phyloP scores from a whole-genome alignment of 92 coral and sea anemone genomes.

The Paramuricea clavata region DNA sequence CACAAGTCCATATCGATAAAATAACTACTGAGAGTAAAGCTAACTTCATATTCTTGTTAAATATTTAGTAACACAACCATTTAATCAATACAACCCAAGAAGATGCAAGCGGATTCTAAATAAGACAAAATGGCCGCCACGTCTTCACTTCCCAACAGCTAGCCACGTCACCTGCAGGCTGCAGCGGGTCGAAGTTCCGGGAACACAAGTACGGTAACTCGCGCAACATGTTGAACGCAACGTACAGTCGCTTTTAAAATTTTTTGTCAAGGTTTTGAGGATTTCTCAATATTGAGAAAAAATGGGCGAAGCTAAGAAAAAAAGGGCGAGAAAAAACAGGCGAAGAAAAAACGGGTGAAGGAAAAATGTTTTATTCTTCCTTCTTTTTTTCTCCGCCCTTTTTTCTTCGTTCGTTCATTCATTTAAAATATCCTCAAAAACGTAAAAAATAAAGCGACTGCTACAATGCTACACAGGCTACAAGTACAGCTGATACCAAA shows the following conservation, averaged over 20 bases:
- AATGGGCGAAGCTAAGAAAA: too few species aligned
- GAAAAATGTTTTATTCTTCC: too few species aligned
- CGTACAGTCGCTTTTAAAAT: neutral
- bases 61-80: slow-evolving; percentile 5
- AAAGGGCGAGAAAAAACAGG: too few species aligned
- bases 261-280: neutral
- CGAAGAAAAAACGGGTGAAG: too few species aligned
- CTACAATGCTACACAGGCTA: too few species aligned
- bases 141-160: slow-evolving; percentile 19
- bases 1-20: slow-evolving; percentile 66
- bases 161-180: slow-evolving; percentile 41
- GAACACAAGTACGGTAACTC: slow-evolving; percentile 18
- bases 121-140: slow-evolving; percentile 52
- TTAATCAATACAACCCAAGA: neutral
- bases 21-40: slow-evolving; percentile 55
- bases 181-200: slow-evolving; percentile 21
- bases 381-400: too few species aligned
- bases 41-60: slow-evolving; percentile 12
- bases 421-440: too few species aligned
- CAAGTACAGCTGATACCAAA: too few species aligned
- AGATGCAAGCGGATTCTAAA: slow-evolving; percentile 15
- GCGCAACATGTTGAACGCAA: neutral
- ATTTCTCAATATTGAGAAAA: too few species aligned
- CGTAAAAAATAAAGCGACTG: too few species aligned
- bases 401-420: too few species aligned